These are phyloP conservation scores for Tubiluchus corallicola DNA, from an alignment of 2,888 invertebrate species.

Conservation along the genomic window DNA sequence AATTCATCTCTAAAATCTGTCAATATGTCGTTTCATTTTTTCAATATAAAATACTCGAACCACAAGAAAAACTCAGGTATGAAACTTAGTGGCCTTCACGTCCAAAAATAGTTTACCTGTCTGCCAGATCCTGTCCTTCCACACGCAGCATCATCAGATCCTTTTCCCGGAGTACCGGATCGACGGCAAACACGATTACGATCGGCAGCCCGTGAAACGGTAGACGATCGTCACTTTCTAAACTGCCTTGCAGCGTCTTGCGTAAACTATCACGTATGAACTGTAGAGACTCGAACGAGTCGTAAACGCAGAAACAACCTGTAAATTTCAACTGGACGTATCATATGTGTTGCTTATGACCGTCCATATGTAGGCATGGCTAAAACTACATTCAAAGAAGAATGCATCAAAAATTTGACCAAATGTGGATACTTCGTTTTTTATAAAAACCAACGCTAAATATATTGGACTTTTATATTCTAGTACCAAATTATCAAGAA, in stretches of 20 bases:
- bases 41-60: too few relatives aligned
- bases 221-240: slow-evolving; percentile 69
- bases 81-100: slow-evolving; percentile 8
- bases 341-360: too few relatives aligned
- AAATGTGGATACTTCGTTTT: too few relatives aligned
- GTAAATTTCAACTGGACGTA: too few relatives aligned
- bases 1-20: too few relatives aligned
- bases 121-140: slow-evolving; percentile 72
- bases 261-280: slow-evolving; percentile 76
- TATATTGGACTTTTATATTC: too few relatives aligned
- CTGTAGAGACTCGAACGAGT: slow-evolving; percentile 75
- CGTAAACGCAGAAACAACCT: slow-evolving; percentile 43
- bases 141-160: slow-evolving; percentile 65
- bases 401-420: too few relatives aligned
- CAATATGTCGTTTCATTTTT: too few relatives aligned
- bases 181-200: slow-evolving; percentile 74
- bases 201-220: slow-evolving; percentile 70
- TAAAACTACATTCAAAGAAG: too few relatives aligned
- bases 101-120: slow-evolving; percentile 40
- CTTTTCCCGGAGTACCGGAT: slow-evolving; percentile 58
- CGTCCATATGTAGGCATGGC: too few relatives aligned
- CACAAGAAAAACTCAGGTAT: slow-evolving; percentile 4
- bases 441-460: too few relatives aligned
- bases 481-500: too few relatives aligned
- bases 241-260: slow-evolving; percentile 67